Percentiles rank a stretch among this genome's conserved stretches.
Evolutionary conservation across 30 jellyfish, hydroid and myxozoan species (phyloP).

Genomic region (Cassiopea andromeda): DNA sequence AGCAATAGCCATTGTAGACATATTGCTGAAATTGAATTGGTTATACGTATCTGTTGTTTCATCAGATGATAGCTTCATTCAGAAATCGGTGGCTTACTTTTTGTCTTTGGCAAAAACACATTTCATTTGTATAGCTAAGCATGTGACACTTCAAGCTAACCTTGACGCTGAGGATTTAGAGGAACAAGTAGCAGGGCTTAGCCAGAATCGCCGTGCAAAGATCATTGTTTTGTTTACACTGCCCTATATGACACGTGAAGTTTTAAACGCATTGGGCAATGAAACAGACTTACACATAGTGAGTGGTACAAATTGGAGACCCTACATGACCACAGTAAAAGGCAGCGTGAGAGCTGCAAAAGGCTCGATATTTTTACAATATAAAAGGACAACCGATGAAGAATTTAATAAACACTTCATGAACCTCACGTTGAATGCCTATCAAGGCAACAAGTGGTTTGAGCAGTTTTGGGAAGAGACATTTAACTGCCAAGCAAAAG

Average conservation of each 20-base stretch:
- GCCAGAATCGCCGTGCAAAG: not conserved
- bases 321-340: not conserved
- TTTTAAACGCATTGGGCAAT: not conserved
- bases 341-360: constrained; percentile 34
- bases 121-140: constrained; percentile 24
- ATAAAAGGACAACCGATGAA: not conserved
- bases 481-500: constrained; percentile 10
- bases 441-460: constrained; percentile 59
- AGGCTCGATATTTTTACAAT: constrained; percentile 60
- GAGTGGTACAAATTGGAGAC: constrained; percentile 12
- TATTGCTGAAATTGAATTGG: constrained; percentile 61
- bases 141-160: not conserved
- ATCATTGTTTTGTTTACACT: constrained; percentile 3
- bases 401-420: constrained; percentile 38
- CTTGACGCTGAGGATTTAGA: not conserved
- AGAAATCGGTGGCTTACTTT: constrained; percentile 5
- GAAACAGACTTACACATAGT: constrained; percentile 2
- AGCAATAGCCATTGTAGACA: constrained; percentile 42
- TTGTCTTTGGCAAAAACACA: not conserved
- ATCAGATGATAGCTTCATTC: constrained; percentile 32
- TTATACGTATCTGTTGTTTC: constrained; percentile 53
- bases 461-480: constrained; percentile 68
- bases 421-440: constrained; percentile 23
- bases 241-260: not conserved
- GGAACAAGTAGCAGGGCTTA: not conserved